Percentiles rank a stretch among this genome's conserved stretches.
These are phyloP conservation scores for Zingel zingel DNA, from an alignment of 2,113 vertebrate genomes.

Conservation along the genomic window DNA sequence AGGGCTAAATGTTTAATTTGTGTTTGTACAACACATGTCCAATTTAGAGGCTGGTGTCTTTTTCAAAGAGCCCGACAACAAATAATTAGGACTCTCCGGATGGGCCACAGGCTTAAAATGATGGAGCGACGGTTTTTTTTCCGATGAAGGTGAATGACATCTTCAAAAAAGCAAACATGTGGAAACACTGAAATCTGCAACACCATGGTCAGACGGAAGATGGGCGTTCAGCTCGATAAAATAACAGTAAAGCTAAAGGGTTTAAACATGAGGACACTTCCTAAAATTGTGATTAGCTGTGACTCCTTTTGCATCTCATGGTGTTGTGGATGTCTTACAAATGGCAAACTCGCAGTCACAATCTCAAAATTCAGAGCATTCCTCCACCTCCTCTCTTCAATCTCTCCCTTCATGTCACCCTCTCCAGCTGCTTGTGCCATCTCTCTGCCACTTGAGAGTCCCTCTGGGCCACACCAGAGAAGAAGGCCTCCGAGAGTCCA, in stretches of 20 bases:
- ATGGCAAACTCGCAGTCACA: background rate
- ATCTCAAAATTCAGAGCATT: background rate
- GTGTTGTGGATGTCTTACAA: background rate
- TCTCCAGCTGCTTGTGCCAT: background rate
- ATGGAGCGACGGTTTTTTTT: conserved; percentile 24
- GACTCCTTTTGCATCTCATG: background rate
- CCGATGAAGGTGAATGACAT: conserved; percentile 60
- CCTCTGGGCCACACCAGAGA: conserved; percentile 12
- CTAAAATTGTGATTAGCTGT: background rate
- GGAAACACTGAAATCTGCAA: conserved; percentile 37
- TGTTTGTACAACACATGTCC: conserved; percentile 80
- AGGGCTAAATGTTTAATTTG: conserved; percentile 81
- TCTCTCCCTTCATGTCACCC: background rate
- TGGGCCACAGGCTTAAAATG: conserved; percentile 63
- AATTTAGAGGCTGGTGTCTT: conserved; percentile 72
- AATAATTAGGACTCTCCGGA: conserved; percentile 71
- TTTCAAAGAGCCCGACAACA: conserved; percentile 68
- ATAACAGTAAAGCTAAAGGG: conserved; percentile 1
- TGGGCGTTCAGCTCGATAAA: conserved; percentile 15
- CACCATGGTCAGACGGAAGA: conserved; percentile 6
- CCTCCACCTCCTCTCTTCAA: background rate
- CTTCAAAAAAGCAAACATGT: conserved; percentile 47
- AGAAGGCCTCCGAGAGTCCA: conserved; percentile 28
- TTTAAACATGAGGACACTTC: background rate
- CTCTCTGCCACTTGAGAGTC: conserved; percentile 16